These are phyloP conservation scores for Norana najaformis DNA, from an alignment of 2,888 invertebrate species.

Conservation along the genomic window DNA sequence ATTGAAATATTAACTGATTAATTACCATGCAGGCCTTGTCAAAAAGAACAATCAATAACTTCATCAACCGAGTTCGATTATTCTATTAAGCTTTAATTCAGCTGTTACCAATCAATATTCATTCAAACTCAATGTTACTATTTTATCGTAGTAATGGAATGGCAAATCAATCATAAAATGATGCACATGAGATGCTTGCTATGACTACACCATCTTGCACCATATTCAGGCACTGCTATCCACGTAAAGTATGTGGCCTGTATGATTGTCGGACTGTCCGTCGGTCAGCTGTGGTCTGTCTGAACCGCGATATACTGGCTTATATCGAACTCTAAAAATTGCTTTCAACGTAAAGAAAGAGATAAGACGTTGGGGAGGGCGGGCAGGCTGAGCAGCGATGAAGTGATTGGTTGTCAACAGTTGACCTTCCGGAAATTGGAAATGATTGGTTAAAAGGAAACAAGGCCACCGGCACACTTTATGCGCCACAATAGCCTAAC, in stretches of 20 bases:
- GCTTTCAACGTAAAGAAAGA: neutral
- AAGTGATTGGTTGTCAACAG: conserved; percentile 19
- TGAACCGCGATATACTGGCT: neutral
- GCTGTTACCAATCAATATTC: no score
- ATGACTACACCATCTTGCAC: neutral
- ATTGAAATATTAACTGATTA: no score
- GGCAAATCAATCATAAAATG: neutral
- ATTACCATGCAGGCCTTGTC: no score
- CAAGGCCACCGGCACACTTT: neutral
- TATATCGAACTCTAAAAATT: neutral
- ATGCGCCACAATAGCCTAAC: neutral
- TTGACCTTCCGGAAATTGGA: conserved; percentile 19
- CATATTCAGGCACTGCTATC: neutral
- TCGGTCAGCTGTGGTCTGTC: neutral
- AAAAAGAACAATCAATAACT: no score
- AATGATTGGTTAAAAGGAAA: neutral
- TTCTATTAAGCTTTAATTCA: no score
- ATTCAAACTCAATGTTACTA: no score
- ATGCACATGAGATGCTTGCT: neutral
- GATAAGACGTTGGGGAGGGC: neutral
- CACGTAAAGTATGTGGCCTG: neutral
- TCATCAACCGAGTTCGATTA: no score
- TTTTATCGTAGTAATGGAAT: neutral
- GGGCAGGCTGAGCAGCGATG: neutral
- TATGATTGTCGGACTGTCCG: no score